phyloP scores from a whole-genome alignment of 2,888 invertebrate genomes.

The Adelognathus sp. region DNA sequence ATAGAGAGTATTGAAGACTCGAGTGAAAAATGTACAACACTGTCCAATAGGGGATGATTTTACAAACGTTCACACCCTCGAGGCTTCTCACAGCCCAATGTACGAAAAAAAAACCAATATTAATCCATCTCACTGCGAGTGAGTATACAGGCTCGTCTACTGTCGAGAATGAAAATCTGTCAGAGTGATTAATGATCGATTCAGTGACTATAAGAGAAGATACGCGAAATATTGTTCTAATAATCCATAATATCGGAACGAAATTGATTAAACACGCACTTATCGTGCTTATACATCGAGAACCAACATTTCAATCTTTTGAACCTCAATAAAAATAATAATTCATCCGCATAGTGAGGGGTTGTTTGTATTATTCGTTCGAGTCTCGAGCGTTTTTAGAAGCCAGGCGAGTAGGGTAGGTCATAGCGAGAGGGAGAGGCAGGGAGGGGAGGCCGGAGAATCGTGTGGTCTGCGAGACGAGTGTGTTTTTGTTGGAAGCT shows the following conservation, averaged over 20 bases:
- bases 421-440: constrained; percentile 40
- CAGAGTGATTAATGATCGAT: constrained; percentile 20
- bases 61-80: background rate
- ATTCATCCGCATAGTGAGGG: background rate
- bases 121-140: background rate
- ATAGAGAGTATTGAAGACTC: constrained; percentile 36
- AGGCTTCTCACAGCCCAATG: background rate
- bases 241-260: background rate
- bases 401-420: constrained; percentile 54
- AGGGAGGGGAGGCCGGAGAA: too few relatives aligned
- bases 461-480: constrained; percentile 8
- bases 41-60: constrained; percentile 1
- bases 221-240: background rate
- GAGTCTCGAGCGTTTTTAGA: background rate
- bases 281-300: background rate
- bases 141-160: background rate
- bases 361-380: background rate
- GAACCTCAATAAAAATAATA: too few relatives aligned
- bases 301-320: too few relatives aligned
- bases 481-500: constrained; percentile 6
- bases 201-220: background rate
- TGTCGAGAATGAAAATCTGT: constrained; percentile 2
- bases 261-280: background rate
- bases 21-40: background rate
- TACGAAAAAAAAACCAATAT: background rate